phyloP scores from a whole-genome alignment of 2,888 invertebrate genomes.

The Dusona sp. region DNA sequence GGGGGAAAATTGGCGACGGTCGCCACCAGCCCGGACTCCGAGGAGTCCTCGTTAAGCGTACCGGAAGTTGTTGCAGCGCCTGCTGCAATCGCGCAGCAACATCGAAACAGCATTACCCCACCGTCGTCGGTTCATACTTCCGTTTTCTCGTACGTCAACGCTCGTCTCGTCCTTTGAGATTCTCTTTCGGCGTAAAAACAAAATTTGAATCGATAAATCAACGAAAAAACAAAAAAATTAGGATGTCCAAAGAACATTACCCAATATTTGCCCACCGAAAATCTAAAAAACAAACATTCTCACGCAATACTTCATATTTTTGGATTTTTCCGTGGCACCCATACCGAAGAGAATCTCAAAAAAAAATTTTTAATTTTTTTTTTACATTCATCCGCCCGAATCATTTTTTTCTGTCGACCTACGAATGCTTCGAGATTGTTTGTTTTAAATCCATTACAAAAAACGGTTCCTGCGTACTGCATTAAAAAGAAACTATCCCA shows the following conservation, averaged over 20 bases:
- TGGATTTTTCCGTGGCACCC: not conserved
- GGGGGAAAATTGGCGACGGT: constrained; percentile 86
- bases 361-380: constrained; percentile 6
- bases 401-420: not conserved
- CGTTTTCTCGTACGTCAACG: constrained; percentile 69
- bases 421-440: constrained; percentile 6
- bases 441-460: not conserved
- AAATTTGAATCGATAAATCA: too few species aligned
- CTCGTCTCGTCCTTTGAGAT: constrained; percentile 16
- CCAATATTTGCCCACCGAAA: too few species aligned
- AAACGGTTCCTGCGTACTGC: not conserved
- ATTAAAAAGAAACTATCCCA: not conserved
- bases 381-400: not conserved
- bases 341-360: not conserved
- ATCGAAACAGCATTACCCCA: constrained; percentile 86
- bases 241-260: not conserved
- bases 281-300: not conserved
- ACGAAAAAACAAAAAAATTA: not conserved
- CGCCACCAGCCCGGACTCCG: constrained; percentile 86
- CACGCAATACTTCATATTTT: not conserved
- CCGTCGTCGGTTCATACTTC: constrained; percentile 86
- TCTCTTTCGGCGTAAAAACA: constrained; percentile 16
- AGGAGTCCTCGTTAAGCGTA: constrained; percentile 83
- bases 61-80: constrained; percentile 78
- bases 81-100: constrained; percentile 82